Evolutionary conservation across 2,797 vertebrate genomes (phyloP), one percentile per base, ranked within the genome.

Genomic region (Strix occidentalis): DNA sequence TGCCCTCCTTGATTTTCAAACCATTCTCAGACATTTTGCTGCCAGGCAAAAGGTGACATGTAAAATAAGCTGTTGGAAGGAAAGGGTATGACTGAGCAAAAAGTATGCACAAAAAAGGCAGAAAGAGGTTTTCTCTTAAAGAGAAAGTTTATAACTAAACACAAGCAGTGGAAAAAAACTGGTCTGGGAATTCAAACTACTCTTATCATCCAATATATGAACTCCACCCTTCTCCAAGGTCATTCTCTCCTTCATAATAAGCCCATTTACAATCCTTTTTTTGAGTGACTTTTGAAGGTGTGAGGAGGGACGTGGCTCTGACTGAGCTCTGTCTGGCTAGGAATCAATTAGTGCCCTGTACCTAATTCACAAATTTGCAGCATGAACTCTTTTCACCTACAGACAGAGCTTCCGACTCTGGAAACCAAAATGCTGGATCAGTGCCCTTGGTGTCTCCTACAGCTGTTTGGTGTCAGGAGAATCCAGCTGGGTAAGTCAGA

Each of bases 1-100:
- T 81, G 82, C 79, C 61, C 31, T 91, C 56, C 57, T 63, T 69
- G 79, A 89, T 93, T 97, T 93, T 91, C 69, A 92, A 96, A 91
- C 29, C 39, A 39, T 84, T 93, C 69, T 69, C 39, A 91, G 82
- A 68, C 15, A 66, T 91, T 93, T 91, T 91, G 81, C 53, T 95
- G 60, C 78, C 71, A 87, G 87, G 78, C 25, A 85, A 87, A 94
- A 80, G 54, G 50, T 72, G 69, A 78, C 54, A 78, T 37, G 46
- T 75, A 92, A 93, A 95, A 96, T 93, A 90, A 92, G 72, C 13
- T 81, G 13, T 75, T 84, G 54, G 84, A 89, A 87, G 35, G 43
- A 85, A 85, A 89, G 81, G 5, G 23, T 78, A 87, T 89, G 92
- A 88, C 41, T 83, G 69, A 81, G 57, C 50, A 92, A 71, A 94